Evolutionary conservation across 1,140 invertebrate genomes (phyloP).

Genomic region (Aethina tumida): DNA sequence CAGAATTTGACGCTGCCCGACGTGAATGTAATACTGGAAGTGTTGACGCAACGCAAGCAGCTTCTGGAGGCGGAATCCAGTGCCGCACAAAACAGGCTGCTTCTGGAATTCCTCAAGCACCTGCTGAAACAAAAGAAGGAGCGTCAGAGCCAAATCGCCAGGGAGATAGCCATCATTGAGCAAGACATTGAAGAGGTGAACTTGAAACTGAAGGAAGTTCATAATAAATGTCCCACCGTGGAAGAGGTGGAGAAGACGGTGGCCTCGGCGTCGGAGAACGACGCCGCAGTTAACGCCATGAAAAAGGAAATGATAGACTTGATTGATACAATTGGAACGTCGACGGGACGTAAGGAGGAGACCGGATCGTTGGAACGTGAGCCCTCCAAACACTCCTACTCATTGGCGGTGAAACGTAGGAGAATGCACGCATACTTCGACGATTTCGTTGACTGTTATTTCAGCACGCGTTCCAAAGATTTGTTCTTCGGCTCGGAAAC

Average conservation of each 20-base stretch:
- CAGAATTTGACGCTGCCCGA: conserved; percentile 66
- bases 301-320: conserved; percentile 48
- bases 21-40: conserved; percentile 72
- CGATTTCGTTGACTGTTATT: conserved; percentile 83
- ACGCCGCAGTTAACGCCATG: conserved; percentile 41
- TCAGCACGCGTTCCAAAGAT: conserved; percentile 64
- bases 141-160: conserved; percentile 53
- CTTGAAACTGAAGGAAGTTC: conserved; percentile 61
- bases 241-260: conserved; percentile 36
- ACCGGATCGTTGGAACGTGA: conserved; percentile 2
- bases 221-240: conserved; percentile 40
- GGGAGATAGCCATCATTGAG: conserved; percentile 69
- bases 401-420: conserved; percentile 54
- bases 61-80: conserved; percentile 70
- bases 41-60: conserved; percentile 68
- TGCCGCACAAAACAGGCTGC: conserved; percentile 64
- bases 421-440: conserved; percentile 82
- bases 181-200: conserved; percentile 66
- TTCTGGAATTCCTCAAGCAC: conserved; percentile 78
- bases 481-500: conserved; percentile 46
- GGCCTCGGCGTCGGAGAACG: conserved; percentile 28
- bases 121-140: conserved; percentile 66
- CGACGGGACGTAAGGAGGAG: conserved; percentile 24
- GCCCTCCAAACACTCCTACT: conserved; percentile 10
- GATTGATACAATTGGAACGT: conserved; percentile 43